Base-by-base conservation (phyloP, 2,113 vertebrate species). In the Caranx ignobilis region DNA sequence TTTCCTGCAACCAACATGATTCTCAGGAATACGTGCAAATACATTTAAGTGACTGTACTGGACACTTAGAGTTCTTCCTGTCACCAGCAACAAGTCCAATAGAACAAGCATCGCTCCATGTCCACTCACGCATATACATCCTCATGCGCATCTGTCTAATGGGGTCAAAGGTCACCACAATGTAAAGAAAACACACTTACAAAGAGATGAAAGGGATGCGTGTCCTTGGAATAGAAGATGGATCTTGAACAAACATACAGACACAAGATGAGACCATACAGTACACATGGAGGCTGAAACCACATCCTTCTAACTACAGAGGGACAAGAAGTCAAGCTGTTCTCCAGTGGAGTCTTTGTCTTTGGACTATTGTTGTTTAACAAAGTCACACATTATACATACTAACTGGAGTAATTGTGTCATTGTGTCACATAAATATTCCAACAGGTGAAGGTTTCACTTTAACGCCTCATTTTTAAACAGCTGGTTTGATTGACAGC, bases 201-300 rank as follows among this genome's bases (percentile, higher is more conserved):
- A 26, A 26, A 26, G 43, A 12, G 12, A 47, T 47, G 45, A 5
- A 45, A 34, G 31, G 19, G 39, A 19, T 34, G 26, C 21, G 16
- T 43, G 47, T 45, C 48, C 32, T 39, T 57, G 19, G 50, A 72
- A 59, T 65, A 32, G 45, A 32, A 72, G 8, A 59, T 66, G 69
- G 65, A 39, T 41, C 11, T 7, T 19, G n/a, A 56, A 56, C 26
- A 56, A 31, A 55, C 39, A 41, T 41, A 41, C 39, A 8, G 39
- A 41, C 8, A 41, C 39, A 9, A 9, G 39, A 39, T 39, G 7
- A 39, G 39, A 39, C 7, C 7, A 7, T 8, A 41, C 39, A 41
- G 39, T 41, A 41, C 39, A 41, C 39, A 0, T 31, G 7, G 10
- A 9, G 50, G 6, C n/a, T 39, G 18, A 66, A 45, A 0, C 13